phyloP scores from a whole-genome alignment of 1,140 invertebrate species.

The Drosophila pallidifrons region DNA sequence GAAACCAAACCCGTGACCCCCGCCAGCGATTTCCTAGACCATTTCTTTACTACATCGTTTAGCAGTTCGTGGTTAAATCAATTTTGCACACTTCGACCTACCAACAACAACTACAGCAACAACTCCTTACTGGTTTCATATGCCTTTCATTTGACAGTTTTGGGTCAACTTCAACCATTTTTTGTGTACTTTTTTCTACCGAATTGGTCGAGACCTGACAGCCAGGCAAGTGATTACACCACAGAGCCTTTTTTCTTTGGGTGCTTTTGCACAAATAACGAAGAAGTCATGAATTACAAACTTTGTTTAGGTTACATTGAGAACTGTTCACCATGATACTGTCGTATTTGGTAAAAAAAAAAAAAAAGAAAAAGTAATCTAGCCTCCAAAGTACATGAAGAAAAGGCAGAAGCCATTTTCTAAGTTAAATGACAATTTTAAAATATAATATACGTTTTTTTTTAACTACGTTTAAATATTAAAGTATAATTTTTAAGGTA shows the following conservation, averaged over 20 bases:
- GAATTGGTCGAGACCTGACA: constrained; percentile 41
- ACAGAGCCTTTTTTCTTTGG: constrained; percentile 49
- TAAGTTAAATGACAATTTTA: no score
- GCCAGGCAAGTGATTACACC: constrained; percentile 50
- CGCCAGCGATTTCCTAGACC: constrained; percentile 45
- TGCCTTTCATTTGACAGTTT: constrained; percentile 67
- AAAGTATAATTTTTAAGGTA: no score
- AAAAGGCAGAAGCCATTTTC: no score
- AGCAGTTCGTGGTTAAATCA: constrained; percentile 81
- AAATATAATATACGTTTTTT: no score
- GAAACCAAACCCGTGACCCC: constrained; percentile 5
- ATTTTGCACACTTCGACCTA: constrained; percentile 66
- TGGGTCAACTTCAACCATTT: constrained; percentile 56
- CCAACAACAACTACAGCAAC: background rate
- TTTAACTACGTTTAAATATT: no score
- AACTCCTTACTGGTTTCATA: constrained; percentile 11
- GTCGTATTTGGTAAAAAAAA: no score
- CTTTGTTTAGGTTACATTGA: background rate
- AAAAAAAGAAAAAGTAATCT: no score
- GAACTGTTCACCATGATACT: background rate
- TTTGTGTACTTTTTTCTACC: constrained; percentile 28
- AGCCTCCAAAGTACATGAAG: no score
- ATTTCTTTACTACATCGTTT: constrained; percentile 69
- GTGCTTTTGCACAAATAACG: constrained; percentile 33
- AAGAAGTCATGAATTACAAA: constrained; percentile 48